Percentiles rank a stretch among this genome's conserved stretches.
Evolutionary conservation across 2,888 invertebrate genomes (phyloP).

Genomic region (Drosophila putrida): DNA sequence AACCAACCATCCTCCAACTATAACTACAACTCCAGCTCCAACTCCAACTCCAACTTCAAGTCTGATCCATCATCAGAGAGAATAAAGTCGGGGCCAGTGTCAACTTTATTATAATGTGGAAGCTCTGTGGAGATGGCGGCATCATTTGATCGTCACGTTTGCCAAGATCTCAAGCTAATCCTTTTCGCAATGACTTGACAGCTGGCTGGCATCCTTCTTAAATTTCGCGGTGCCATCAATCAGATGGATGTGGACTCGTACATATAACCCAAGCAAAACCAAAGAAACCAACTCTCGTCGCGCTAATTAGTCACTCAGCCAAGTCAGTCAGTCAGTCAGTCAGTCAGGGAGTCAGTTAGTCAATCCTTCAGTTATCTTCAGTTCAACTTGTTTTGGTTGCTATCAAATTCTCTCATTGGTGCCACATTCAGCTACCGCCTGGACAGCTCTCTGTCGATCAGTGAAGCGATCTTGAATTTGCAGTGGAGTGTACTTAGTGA

Average conservation of each 20-base stretch:
- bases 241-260: constrained; percentile 69
- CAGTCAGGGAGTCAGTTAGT: constrained; percentile 19
- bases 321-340: constrained; percentile 55
- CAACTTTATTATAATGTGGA: constrained; percentile 78
- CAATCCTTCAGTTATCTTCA: constrained; percentile 26
- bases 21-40: background rate
- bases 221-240: constrained; percentile 85
- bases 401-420: constrained; percentile 39
- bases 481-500: constrained; percentile 64
- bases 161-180: constrained; percentile 72
- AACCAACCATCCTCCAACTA: background rate
- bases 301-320: constrained; percentile 80
- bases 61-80: constrained; percentile 80
- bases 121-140: constrained; percentile 72
- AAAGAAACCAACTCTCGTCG: constrained; percentile 46
- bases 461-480: constrained; percentile 44
- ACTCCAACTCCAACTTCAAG: background rate
- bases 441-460: constrained; percentile 47
- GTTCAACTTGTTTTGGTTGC: constrained; percentile 11
- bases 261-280: background rate
- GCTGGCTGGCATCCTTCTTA: constrained; percentile 84
- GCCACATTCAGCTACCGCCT: constrained; percentile 44
- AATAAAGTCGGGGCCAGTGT: constrained; percentile 64
- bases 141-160: constrained; percentile 79
- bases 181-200: constrained; percentile 84